Conservation (phyloP, 2,888 invertebrate genomes). For the Napeogenes inachia region DNA sequence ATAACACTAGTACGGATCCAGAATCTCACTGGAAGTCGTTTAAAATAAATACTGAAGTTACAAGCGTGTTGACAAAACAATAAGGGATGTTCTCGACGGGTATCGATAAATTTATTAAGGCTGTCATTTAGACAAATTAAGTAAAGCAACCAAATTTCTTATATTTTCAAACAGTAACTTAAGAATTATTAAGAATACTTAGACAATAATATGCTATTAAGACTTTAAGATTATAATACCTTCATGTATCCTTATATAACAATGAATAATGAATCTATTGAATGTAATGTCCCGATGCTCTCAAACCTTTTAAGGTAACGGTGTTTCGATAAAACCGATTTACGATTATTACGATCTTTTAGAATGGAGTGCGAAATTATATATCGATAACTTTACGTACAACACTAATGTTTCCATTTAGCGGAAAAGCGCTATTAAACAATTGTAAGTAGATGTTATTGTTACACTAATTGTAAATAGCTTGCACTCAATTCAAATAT, state of each 20-base stretch:
- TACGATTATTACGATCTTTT: conserved; percentile 4
- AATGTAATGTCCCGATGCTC: too few relatives aligned
- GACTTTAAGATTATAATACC: too few relatives aligned
- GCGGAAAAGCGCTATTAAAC: conserved; percentile 28
- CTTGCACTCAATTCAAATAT: conserved; percentile 24
- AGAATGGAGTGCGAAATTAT: not conserved
- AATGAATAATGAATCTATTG: too few relatives aligned
- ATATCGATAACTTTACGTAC: conserved; percentile 21
- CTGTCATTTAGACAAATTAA: conserved; percentile 10
- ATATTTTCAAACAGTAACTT: not conserved
- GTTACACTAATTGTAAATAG: conserved; percentile 34
- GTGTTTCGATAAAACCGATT: not conserved
- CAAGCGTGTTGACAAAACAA: conserved; percentile 25
- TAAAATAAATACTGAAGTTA: conserved; percentile 25
- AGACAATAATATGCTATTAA: too few relatives aligned
- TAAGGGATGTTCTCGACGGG: conserved; percentile 22
- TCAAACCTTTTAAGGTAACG: too few relatives aligned
- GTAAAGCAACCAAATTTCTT: not conserved
- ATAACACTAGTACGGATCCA: not conserved
- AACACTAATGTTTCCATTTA: conserved; percentile 25
- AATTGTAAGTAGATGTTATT: conserved; percentile 29
- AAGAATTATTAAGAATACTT: conserved; percentile 9
- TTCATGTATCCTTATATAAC: too few relatives aligned
- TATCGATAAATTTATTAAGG: conserved; percentile 26
- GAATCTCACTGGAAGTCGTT: conserved; percentile 18